These are phyloP conservation scores for Zaprionus capensis DNA, from an alignment of 1,140 invertebrate genomes.

Conservation along the genomic window DNA sequence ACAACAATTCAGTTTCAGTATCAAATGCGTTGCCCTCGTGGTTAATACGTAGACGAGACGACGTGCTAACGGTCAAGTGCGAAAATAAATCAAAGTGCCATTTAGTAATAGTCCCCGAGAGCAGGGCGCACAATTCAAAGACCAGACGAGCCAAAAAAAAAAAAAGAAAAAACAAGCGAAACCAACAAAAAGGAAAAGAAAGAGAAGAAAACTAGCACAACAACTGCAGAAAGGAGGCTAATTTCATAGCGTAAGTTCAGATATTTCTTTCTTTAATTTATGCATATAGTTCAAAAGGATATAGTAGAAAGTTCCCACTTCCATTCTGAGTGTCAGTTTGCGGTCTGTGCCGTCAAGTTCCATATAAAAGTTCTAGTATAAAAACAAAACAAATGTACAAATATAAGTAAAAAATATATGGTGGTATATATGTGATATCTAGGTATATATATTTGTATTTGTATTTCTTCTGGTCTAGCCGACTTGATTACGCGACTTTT, in stretches of 20 bases:
- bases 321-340: neutral
- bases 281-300: conserved; percentile 33
- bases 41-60: conserved; percentile 50
- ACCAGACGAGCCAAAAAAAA: conserved; percentile 28
- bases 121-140: conserved; percentile 48
- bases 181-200: conserved; percentile 33
- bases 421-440: neutral
- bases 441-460: conserved; percentile 11
- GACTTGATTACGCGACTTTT: conserved; percentile 64
- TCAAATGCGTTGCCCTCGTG: conserved; percentile 70
- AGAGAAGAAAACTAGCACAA: conserved; percentile 35
- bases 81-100: conserved; percentile 25
- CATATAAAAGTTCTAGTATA: conserved; percentile 9
- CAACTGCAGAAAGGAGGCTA: neutral
- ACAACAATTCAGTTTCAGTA: conserved; percentile 69
- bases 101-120: conserved; percentile 3
- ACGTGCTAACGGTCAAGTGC: conserved; percentile 53
- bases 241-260: conserved; percentile 55
- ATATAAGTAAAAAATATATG: conserved; percentile 16
- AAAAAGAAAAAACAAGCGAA: conserved; percentile 17
- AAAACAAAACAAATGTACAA: conserved; percentile 46
- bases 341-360: conserved; percentile 17
- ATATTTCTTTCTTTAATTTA: conserved; percentile 48
- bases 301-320: neutral
- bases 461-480: conserved; percentile 22